phyloP scores from a whole-genome alignment of 2,888 invertebrate species.

The Pammene fasciana region DNA sequence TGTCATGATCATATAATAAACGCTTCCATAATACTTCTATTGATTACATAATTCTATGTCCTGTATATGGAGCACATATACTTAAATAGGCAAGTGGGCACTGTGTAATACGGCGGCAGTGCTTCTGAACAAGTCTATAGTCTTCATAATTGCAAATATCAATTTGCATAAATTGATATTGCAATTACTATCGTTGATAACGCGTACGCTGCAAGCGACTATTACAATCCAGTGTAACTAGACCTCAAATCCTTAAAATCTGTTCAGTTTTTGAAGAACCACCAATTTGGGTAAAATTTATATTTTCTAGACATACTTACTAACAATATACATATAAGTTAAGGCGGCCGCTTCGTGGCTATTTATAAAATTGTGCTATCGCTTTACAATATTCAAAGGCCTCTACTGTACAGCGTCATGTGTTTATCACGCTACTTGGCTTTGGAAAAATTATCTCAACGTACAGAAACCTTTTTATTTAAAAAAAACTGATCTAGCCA shows the following conservation, averaged over 20 bases:
- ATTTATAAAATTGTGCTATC: no score
- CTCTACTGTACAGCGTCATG: no score
- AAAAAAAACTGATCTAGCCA: no score
- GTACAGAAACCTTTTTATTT: no score
- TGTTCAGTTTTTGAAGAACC: no score
- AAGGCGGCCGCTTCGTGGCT: no score
- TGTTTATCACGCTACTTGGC: no score
- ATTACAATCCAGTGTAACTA: background rate
- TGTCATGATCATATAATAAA: slow-evolving; percentile 1
- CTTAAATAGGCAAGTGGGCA: background rate
- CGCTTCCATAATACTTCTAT: background rate
- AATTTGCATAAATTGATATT: slow-evolving; percentile 21
- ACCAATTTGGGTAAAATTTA: no score
- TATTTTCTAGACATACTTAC: no score
- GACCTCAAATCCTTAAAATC: background rate
- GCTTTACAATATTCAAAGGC: no score
- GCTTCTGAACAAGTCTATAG: background rate
- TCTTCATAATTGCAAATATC: slow-evolving; percentile 12
- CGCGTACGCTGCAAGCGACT: background rate
- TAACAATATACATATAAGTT: no score
- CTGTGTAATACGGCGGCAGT: background rate
- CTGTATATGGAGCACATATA: background rate
- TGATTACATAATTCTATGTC: background rate
- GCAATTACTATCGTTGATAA: background rate
- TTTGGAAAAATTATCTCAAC: no score